Percentiles rank a stretch among this genome's conserved stretches.
Conservation (phyloP, 2,797 vertebrate genomes). For the Harpagifer antarcticus region DNA sequence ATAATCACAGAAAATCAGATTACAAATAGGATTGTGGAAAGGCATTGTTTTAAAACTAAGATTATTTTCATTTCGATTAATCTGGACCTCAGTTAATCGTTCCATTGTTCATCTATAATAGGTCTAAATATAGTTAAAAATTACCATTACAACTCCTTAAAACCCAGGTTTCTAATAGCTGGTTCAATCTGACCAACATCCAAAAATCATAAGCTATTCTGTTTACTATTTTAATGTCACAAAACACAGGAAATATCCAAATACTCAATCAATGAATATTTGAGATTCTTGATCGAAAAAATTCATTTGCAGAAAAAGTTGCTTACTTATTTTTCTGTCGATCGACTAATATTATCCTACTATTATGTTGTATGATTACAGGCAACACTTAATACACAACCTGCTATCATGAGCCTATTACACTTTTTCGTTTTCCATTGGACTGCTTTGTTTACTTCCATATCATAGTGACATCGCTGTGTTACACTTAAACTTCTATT, state of each 20-base stretch:
- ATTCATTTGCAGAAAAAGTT: not conserved
- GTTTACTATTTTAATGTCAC: not conserved
- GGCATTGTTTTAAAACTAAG: too few species aligned
- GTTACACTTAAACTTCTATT: too few species aligned
- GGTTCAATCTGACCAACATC: not conserved
- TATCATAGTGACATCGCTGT: too few species aligned
- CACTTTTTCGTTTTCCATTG: too few species aligned
- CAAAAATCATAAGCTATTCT: not conserved
- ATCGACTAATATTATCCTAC: too few species aligned
- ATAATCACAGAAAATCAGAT: too few species aligned
- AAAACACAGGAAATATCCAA: not conserved
- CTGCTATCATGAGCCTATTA: not conserved
- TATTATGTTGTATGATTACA: not conserved
- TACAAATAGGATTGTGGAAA: too few species aligned
- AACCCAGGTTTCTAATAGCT: not conserved
- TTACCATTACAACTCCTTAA: not conserved
- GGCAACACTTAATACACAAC: not conserved
- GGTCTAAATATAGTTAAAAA: not conserved
- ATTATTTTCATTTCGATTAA: too few species aligned
- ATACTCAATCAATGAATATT: not conserved
- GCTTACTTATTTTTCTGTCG: not conserved
- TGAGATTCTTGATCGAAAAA: not conserved
- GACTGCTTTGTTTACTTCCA: too few species aligned
- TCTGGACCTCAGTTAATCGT: too few species aligned
- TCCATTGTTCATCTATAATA: too few species aligned